Base-by-base conservation (phyloP, 1,140 invertebrate genomes). In the Dinoponera quadriceps region DNA sequence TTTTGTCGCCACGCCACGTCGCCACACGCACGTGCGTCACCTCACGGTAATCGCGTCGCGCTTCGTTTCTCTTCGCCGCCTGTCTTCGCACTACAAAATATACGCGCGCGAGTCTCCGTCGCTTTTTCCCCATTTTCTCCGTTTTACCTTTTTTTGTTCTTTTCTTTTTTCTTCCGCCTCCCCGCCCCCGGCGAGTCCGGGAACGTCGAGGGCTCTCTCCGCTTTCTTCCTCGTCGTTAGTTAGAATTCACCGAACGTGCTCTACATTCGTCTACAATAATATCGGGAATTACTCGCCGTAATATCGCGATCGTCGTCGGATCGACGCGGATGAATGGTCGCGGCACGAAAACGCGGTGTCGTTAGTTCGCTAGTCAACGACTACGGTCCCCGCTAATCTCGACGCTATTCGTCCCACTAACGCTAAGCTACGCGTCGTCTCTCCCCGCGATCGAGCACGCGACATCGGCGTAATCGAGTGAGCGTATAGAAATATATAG, bases 401-500 rank as follows among this genome's bases (percentile, higher is more conserved):
- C 65, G 25, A 71, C 18, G n/a, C 82, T 44, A 66, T 14, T 44
- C 22, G 14, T 57, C n/a, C 38, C 38, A 44, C 33, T 69, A 73
- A 33, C 63, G 74, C 74, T 68, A 72, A 85, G 55, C 75, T 69
- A 72, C 62, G 54, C 54, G 66, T 75, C 27, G n/a, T 27, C 69
- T 27, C 22, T 14, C 7, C 38, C 48, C 55, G 11, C 49, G 60
- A 81, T 59, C 60, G 68, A 38, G 57, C 68, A 72, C 65, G 68
- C 57, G 59, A 66, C 83, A 60, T 80, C 51, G 13, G 29, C 65
- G 55, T 82, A 55, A 68, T 86, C 25, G 63, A 44, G 27, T 82
- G 72, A 62, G 55, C 54, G 38, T 85, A 82, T 86, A 83, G 77
- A 86, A 80, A 83, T 84, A 90, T 78, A 74, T 72, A 82, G 55